Conservation (phyloP, 2,888 invertebrate genomes). For the Ophion ellenae region DNA sequence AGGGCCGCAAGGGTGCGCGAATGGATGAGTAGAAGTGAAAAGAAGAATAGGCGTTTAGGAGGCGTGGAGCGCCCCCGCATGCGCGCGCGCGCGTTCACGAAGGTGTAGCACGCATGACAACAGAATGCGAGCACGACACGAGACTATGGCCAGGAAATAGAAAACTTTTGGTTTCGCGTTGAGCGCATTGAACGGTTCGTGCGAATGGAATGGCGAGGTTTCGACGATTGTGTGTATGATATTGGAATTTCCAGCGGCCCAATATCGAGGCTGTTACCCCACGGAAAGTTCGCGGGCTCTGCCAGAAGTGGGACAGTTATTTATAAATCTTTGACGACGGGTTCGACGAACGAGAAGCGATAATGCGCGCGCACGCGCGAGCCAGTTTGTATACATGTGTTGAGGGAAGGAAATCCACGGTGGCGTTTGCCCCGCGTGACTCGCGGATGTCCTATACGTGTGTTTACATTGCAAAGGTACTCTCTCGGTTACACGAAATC, state of each 20-base stretch:
- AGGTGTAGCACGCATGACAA: no score
- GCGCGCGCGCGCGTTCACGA: no score
- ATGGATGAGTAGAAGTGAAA: no score
- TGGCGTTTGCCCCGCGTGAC: not conserved
- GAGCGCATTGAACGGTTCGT: no score
- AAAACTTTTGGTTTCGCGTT: no score
- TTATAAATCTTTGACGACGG: conserved; percentile 31
- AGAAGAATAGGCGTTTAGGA: not conserved
- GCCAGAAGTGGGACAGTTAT: conserved; percentile 46
- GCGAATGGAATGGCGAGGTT: no score
- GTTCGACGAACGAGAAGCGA: not conserved
- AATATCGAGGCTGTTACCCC: no score
- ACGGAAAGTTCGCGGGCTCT: no score
- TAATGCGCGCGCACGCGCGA: not conserved
- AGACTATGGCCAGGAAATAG: no score
- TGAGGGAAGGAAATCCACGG: conserved; percentile 8
- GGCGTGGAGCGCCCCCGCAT: not conserved
- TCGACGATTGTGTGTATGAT: no score
- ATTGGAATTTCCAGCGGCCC: no score
- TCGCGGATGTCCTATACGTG: not conserved
- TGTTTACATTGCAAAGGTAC: conserved; percentile 19
- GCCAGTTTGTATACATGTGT: not conserved
- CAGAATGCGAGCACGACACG: no score
- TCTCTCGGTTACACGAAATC: not conserved
- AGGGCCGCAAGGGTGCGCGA: not conserved